Conservation (phyloP, 2,113 vertebrate genomes). For the Tenebrosternarchus preto region DNA sequence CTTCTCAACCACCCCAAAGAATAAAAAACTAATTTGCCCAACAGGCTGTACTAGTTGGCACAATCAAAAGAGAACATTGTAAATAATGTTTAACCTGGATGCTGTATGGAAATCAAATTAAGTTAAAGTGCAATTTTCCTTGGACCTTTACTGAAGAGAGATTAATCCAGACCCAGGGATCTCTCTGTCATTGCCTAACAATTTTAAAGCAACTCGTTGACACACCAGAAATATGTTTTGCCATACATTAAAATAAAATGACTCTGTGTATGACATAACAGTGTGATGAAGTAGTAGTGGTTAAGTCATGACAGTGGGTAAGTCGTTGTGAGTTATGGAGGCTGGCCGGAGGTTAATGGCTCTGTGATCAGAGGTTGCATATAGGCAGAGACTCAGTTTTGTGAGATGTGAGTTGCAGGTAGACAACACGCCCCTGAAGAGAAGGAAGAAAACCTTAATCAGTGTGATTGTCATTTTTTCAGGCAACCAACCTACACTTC, state of each 20-base stretch:
- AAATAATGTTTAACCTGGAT: constrained; percentile 28
- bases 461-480: no score
- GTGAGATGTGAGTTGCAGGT: no score
- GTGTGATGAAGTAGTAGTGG: background rate
- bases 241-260: background rate
- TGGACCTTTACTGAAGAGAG: background rate
- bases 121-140: background rate
- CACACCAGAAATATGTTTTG: background rate
- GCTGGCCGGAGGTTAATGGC: no score
- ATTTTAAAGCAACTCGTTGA: background rate
- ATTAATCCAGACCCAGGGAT: background rate
- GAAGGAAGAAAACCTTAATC: no score
- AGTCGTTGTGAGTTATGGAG: no score
- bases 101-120: constrained; percentile 20
- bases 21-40: constrained; percentile 11
- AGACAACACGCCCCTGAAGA: no score
- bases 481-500: no score
- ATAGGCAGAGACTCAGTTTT: no score
- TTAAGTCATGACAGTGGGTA: no score
- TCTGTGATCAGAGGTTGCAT: no score
- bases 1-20: constrained; percentile 11
- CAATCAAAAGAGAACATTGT: constrained; percentile 5
- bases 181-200: background rate
- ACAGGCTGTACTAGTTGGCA: constrained; percentile 18
- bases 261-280: background rate